phyloP scores from a whole-genome alignment of 2,797 vertebrate genomes.

The Melanotaenia trifasciata region DNA sequence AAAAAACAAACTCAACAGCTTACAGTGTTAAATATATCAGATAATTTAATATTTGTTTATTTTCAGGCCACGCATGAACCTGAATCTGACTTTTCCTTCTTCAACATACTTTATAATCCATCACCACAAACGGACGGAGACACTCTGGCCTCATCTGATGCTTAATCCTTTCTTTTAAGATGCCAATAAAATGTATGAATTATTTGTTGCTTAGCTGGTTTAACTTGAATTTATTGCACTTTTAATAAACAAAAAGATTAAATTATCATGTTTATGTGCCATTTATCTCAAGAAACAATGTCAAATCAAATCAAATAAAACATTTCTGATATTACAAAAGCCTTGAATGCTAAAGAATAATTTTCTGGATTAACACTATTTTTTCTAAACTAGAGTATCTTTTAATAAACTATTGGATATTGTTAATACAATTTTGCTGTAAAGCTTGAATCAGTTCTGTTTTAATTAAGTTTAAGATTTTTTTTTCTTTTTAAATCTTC shows the following conservation, averaged over 20 bases:
- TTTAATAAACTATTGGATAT: background rate
- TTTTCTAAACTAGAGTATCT: background rate
- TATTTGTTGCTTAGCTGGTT: slow-evolving; percentile 1
- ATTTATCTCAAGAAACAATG: slow-evolving; percentile 14
- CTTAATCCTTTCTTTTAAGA: slow-evolving; percentile 40
- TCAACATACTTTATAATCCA: slow-evolving; percentile 55
- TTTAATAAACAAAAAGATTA: slow-evolving; percentile 15
- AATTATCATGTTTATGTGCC: background rate
- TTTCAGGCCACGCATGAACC: slow-evolving; percentile 45
- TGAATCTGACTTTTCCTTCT: slow-evolving; percentile 52
- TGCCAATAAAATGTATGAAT: background rate
- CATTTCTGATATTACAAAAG: background rate
- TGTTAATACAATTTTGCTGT: background rate
- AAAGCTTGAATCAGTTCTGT: background rate
- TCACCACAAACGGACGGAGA: rapidly evolving
- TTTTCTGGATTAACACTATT: background rate
- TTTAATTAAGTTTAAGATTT: background rate
- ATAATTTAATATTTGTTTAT: slow-evolving; percentile 16
- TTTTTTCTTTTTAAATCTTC: too few relatives aligned
- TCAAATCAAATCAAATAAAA: background rate
- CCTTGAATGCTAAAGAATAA: background rate
- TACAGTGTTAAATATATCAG: background rate
- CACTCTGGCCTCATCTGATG: background rate
- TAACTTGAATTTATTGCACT: slow-evolving; percentile 2
- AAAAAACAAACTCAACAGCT: background rate